A percentile compares a stretch with the other conserved stretches of the same genome.
These are phyloP conservation scores for Drosophila funebris DNA, from an alignment of 1,140 invertebrate species.

Conservation along the genomic window DNA sequence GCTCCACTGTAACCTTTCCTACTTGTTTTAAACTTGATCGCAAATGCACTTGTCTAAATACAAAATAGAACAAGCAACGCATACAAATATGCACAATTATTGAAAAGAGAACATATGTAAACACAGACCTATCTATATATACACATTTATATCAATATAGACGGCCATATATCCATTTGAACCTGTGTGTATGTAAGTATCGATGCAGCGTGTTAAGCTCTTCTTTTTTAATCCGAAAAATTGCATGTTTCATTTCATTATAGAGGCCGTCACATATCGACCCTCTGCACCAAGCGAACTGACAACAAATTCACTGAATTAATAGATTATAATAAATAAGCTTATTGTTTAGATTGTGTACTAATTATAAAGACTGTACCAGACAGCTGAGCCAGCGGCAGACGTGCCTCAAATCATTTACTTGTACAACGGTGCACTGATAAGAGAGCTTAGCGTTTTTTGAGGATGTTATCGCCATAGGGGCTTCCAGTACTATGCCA, in stretches of 20 bases:
- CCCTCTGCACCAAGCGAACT: too few relatives aligned
- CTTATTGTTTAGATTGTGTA: slow-evolving; percentile 11
- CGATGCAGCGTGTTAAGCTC: neutral
- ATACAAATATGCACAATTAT: slow-evolving; percentile 53
- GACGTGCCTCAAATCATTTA: slow-evolving; percentile 14
- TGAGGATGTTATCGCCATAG: slow-evolving; percentile 14
- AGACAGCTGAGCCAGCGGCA: neutral
- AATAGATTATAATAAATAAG: slow-evolving; percentile 13
- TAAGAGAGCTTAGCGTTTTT: slow-evolving; percentile 9
- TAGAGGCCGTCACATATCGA: too few relatives aligned
- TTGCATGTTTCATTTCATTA: neutral
- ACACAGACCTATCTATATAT: slow-evolving; percentile 1
- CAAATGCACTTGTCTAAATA: slow-evolving; percentile 76
- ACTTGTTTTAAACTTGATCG: slow-evolving; percentile 31
- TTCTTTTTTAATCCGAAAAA: neutral
- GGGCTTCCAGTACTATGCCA: slow-evolving; percentile 1
- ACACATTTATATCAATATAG: neutral
- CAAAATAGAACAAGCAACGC: slow-evolving; percentile 50
- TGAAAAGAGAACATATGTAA: slow-evolving; percentile 35
- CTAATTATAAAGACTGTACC: slow-evolving; percentile 7
- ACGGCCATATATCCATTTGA: slow-evolving; percentile 9
- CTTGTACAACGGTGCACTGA: neutral
- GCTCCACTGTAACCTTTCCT: too few relatives aligned
- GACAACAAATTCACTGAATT: neutral
- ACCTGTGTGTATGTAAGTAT: neutral